A percentile compares a stretch with the other conserved stretches of the same genome.
These are phyloP conservation scores for Gari tellinella DNA, from an alignment of 2,888 invertebrate species.

Conservation along the genomic window DNA sequence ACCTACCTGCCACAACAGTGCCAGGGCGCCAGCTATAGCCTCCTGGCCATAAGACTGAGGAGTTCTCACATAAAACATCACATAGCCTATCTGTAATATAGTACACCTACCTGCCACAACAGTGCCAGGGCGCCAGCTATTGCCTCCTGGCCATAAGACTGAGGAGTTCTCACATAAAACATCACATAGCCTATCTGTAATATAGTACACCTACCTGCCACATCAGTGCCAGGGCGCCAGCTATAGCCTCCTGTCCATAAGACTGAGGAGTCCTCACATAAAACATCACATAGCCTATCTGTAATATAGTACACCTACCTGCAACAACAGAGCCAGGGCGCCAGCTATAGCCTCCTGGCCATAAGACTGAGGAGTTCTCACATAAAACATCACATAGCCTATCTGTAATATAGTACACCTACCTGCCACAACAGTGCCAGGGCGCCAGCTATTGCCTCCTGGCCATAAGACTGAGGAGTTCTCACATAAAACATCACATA, in stretches of 20 bases:
- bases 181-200: slow-evolving; percentile 96
- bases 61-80: slow-evolving; percentile 99
- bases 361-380: slow-evolving; percentile 97
- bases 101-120: slow-evolving; percentile 96
- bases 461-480: slow-evolving; percentile 97
- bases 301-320: slow-evolving; percentile 90
- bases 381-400: slow-evolving; percentile 99
- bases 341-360: slow-evolving; percentile 97
- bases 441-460: slow-evolving; percentile 96
- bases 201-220: slow-evolving; percentile 98
- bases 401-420: slow-evolving; percentile 87
- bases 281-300: slow-evolving; percentile 99
- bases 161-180: slow-evolving; percentile 98
- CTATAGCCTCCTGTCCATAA: slow-evolving; percentile 96
- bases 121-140: slow-evolving; percentile 97
- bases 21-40: slow-evolving; percentile 96
- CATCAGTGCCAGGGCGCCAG: slow-evolving; percentile 96
- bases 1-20: slow-evolving; percentile 96
- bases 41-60: slow-evolving; percentile 98
- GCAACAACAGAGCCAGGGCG: slow-evolving; percentile 97
- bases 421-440: slow-evolving; percentile 98
- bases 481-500: slow-evolving; percentile 99
- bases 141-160: slow-evolving; percentile 96
- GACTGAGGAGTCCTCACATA: slow-evolving; percentile 98
- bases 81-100: slow-evolving; percentile 94